phyloP scores from a whole-genome alignment of 2,797 vertebrate genomes.

The Halcyon smyrnensis region DNA sequence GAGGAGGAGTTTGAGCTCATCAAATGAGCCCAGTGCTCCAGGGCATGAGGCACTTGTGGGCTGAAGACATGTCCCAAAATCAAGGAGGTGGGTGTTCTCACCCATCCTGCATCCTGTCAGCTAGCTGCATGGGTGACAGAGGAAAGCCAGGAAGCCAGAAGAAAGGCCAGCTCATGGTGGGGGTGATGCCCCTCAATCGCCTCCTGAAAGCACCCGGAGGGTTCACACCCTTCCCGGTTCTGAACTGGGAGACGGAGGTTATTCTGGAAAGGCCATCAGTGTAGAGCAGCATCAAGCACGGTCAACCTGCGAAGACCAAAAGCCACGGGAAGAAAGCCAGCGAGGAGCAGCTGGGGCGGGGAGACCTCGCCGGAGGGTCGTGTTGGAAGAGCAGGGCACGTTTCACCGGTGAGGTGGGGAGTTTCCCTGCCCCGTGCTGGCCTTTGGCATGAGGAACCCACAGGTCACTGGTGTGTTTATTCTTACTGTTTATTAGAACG shows the following conservation, averaged over 20 bases:
- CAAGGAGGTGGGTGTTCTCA: neutral
- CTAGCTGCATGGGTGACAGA: neutral
- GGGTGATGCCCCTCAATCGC: neutral
- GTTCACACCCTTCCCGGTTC: neutral
- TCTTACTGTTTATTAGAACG: neutral
- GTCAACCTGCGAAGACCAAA: neutral
- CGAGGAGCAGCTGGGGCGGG: neutral
- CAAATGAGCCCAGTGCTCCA: neutral
- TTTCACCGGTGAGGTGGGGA: rapidly evolving
- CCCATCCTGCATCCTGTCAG: neutral
- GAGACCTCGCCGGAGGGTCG: neutral
- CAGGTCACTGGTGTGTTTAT: neutral
- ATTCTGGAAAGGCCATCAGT: neutral
- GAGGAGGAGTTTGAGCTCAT: neutral
- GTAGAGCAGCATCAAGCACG: neutral
- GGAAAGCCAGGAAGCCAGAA: neutral
- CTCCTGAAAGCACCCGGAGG: neutral
- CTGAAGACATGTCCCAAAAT: neutral
- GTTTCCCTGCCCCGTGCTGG: neutral
- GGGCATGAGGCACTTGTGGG: neutral
- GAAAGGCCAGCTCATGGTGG: neutral
- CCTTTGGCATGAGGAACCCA: neutral
- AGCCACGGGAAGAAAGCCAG: rapidly evolving
- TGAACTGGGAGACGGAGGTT: neutral
- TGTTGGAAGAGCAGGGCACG: rapidly evolving